These are phyloP conservation scores for Umimayanthus chanpuru DNA, from an alignment of 92 coral and sea anemone genomes.

Conservation along the genomic window DNA sequence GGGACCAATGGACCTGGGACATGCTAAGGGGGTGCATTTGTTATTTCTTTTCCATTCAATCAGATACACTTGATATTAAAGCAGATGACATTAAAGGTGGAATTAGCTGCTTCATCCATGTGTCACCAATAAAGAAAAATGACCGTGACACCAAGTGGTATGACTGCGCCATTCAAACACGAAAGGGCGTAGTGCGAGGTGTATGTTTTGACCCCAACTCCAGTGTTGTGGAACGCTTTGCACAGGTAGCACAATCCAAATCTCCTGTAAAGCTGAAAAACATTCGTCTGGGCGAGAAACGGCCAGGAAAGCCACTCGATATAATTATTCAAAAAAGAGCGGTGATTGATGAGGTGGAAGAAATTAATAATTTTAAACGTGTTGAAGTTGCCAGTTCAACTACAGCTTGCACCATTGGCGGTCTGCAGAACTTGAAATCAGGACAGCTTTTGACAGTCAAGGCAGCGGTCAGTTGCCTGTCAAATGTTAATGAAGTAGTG, in stretches of 20 bases:
- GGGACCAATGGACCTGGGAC: too few relatives aligned
- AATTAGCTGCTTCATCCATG: too few relatives aligned
- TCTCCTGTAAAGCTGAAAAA: constrained; percentile 32
- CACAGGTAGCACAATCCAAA: constrained; percentile 15
- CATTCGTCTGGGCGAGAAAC: constrained; percentile 7
- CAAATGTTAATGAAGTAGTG: too few relatives aligned
- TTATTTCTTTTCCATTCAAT: too few relatives aligned
- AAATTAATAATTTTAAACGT: neutral
- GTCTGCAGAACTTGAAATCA: too few relatives aligned
- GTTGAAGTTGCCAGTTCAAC: too few relatives aligned
- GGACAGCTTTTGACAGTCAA: too few relatives aligned
- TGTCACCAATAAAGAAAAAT: constrained; percentile 8
- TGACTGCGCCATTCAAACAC: constrained; percentile 13
- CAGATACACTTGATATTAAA: too few relatives aligned
- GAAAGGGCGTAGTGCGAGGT: neutral
- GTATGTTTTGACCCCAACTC: constrained; percentile 22
- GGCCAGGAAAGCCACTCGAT: constrained; percentile 25
- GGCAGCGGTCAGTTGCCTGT: too few relatives aligned
- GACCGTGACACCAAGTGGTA: neutral
- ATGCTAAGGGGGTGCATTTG: too few relatives aligned
- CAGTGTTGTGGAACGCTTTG: constrained; percentile 8
- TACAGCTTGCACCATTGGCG: too few relatives aligned
- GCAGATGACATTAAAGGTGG: too few relatives aligned
- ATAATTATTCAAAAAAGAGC: constrained; percentile 17
- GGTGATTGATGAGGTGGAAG: neutral